Conservation (phyloP, 2,113 vertebrate species). For the Rhinolophus ferrumequinum region DNA sequence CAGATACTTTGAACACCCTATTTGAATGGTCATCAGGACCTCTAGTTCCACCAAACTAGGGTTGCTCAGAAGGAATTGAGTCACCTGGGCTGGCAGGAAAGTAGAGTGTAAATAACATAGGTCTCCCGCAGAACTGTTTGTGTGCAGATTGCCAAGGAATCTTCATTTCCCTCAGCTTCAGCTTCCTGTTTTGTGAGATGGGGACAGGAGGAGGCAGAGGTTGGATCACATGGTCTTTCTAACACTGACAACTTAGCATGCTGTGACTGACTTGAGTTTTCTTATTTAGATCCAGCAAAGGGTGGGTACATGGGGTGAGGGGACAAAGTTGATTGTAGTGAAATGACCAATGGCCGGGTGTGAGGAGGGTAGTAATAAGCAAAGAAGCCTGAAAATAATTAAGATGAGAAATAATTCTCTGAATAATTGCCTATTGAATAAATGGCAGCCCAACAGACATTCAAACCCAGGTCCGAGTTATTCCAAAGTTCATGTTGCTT, state of each 20-base stretch:
- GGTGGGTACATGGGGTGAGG: neutral
- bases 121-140: neutral
- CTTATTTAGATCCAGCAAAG: neutral
- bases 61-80: neutral
- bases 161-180: neutral
- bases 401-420: neutral
- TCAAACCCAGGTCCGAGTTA: neutral
- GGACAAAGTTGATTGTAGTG: neutral
- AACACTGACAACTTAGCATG: neutral
- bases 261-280: neutral
- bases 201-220: neutral
- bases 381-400: neutral
- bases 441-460: neutral
- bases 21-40: neutral
- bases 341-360: neutral
- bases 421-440: neutral
- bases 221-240: neutral
- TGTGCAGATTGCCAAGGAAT: neutral
- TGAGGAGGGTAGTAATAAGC: neutral
- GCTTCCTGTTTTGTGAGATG: neutral
- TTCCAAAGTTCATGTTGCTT: constrained; percentile 2
- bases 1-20: constrained; percentile 21
- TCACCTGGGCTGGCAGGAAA: neutral
- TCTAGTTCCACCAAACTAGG: neutral
- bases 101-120: neutral